phyloP scores from a whole-genome alignment of 1,140 invertebrate genomes.

The Brachionus asplanchnoidis region DNA sequence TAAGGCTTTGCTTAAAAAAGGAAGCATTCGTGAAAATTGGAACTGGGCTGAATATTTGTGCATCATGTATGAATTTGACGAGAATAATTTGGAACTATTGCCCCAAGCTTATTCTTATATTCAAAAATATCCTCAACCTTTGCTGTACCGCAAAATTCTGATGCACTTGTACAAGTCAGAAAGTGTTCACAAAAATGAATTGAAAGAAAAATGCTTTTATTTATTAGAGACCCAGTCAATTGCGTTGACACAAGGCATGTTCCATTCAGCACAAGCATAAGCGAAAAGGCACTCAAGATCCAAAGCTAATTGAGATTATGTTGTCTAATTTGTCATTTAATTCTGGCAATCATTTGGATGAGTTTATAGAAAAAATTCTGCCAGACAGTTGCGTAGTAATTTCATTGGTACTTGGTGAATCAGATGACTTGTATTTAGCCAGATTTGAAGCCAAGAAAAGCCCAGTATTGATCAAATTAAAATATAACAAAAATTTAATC shows the following conservation, averaged over 20 bases:
- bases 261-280: constrained; percentile 36
- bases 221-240: constrained; percentile 36
- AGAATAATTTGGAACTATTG: not conserved
- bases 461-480: constrained; percentile 1
- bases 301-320: not conserved
- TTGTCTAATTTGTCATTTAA: constrained; percentile 22
- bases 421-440: not conserved
- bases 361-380: constrained; percentile 8
- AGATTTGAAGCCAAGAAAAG: not conserved
- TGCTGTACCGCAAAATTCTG: not conserved
- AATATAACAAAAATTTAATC: constrained; percentile 11
- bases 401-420: not conserved
- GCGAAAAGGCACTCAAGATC: constrained; percentile 16
- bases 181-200: not conserved
- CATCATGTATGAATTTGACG: not conserved
- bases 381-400: constrained; percentile 20
- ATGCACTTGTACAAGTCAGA: constrained; percentile 15
- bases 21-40: constrained; percentile 20
- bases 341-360: not conserved
- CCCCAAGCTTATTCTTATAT: not conserved
- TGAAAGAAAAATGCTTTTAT: constrained; percentile 32
- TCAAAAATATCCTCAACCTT: constrained; percentile 1
- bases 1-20: not conserved
- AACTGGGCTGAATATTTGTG: not conserved
- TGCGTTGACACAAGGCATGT: constrained; percentile 19